phyloP scores from a whole-genome alignment of 1,140 invertebrate species.

The Temnothorax curvispinosus region DNA sequence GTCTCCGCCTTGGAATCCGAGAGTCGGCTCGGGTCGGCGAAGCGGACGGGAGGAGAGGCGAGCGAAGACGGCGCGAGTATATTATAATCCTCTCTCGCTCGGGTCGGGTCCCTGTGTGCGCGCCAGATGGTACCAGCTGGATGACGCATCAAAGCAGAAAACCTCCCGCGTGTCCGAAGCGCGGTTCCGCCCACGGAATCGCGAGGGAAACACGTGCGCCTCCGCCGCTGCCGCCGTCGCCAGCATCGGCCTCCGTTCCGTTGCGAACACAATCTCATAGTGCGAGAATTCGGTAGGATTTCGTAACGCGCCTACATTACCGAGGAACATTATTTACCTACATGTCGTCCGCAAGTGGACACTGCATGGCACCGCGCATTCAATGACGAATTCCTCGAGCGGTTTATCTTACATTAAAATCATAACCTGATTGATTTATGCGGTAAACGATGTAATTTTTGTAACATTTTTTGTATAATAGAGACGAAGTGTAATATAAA shows the following conservation, averaged over 20 bases:
- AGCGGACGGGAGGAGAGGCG: not conserved
- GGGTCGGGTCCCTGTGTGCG: constrained; percentile 66
- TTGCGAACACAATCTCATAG: constrained; percentile 18
- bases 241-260: not conserved
- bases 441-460: not conserved
- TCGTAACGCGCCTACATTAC: not conserved
- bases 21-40: constrained; percentile 2
- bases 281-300: constrained; percentile 22
- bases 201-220: constrained; percentile 49
- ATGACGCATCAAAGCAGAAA: constrained; percentile 73
- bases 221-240: not conserved
- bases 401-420: not conserved
- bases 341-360: not conserved
- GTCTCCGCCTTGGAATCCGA: constrained; percentile 48
- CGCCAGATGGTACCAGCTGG: constrained; percentile 76
- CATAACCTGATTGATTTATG: not conserved
- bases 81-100: constrained; percentile 67
- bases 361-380: not conserved
- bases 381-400: not conserved
- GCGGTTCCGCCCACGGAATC: constrained; percentile 69
- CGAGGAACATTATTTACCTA: constrained; percentile 1
- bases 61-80: constrained; percentile 6
- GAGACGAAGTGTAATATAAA: not conserved
- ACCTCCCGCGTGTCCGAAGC: constrained; percentile 67
- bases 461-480: not conserved